phyloP scores from a whole-genome alignment of 2,113 vertebrate genomes.

The Merops nubicus region DNA sequence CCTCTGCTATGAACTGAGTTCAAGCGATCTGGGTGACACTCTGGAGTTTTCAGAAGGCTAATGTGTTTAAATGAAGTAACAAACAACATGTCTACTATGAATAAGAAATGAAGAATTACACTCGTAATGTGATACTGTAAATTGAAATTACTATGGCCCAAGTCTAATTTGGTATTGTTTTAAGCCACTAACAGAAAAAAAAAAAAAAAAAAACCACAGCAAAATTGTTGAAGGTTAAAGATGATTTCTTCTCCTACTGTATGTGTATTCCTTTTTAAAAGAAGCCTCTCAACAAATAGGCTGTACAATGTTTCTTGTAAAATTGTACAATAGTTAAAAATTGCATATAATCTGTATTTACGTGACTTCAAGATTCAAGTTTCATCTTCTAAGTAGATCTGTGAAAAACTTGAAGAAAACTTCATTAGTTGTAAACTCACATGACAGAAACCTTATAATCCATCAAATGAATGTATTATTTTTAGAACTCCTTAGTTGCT shows the following conservation, averaged over 20 bases:
- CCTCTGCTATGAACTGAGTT: background rate
- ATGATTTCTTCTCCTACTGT: background rate
- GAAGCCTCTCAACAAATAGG: background rate
- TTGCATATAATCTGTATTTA: background rate
- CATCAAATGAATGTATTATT: background rate
- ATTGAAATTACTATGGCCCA: background rate
- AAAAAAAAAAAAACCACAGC: background rate
- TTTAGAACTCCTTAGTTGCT: background rate
- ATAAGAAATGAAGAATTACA: background rate
- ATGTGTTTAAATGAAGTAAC: background rate
- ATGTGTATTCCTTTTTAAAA: background rate
- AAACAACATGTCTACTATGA: background rate
- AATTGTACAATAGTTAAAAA: background rate
- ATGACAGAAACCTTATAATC: background rate
- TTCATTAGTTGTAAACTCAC: background rate
- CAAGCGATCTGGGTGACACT: background rate
- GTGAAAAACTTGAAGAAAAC: background rate
- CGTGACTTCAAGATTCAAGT: background rate
- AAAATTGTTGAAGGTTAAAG: background rate
- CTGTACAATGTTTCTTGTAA: background rate
- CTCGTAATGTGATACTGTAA: background rate
- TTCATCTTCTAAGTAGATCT: background rate
- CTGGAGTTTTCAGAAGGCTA: background rate
- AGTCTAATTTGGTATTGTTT: background rate
- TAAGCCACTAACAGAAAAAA: background rate